Evolutionary conservation across 2,113 vertebrate species (phyloP).

Genomic region (Leucopsar rothschildi): DNA sequence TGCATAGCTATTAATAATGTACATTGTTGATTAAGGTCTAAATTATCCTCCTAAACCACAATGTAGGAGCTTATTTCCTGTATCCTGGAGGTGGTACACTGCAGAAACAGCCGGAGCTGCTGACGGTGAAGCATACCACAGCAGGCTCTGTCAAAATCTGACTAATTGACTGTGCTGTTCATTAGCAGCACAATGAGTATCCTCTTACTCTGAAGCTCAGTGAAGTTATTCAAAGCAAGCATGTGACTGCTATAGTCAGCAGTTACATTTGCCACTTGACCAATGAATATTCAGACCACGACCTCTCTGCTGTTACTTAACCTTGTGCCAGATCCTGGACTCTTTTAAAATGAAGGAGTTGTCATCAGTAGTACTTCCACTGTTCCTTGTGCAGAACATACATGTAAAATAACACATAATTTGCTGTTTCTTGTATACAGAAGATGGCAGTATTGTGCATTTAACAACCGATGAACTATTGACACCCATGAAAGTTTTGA

Average conservation of each 20-base stretch:
- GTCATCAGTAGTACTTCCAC: not conserved
- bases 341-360: not conserved
- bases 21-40: not conserved
- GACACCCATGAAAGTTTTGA: not conserved
- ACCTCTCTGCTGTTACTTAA: not conserved
- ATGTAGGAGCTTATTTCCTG: not conserved
- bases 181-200: not conserved
- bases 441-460: slow-evolving; percentile 56
- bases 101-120: not conserved
- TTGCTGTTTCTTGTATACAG: not conserved
- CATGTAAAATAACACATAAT: not conserved
- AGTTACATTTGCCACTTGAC: not conserved
- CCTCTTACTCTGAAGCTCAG: not conserved
- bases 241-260: not conserved
- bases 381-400: not conserved
- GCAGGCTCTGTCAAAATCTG: not conserved
- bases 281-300: not conserved
- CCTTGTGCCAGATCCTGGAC: not conserved
- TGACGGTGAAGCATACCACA: not conserved
- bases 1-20: not conserved
- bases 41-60: not conserved
- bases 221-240: not conserved
- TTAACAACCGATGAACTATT: not conserved
- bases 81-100: not conserved
- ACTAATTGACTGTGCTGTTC: not conserved